phyloP scores from a whole-genome alignment of 2,113 vertebrate species.

The Octodon degus region DNA sequence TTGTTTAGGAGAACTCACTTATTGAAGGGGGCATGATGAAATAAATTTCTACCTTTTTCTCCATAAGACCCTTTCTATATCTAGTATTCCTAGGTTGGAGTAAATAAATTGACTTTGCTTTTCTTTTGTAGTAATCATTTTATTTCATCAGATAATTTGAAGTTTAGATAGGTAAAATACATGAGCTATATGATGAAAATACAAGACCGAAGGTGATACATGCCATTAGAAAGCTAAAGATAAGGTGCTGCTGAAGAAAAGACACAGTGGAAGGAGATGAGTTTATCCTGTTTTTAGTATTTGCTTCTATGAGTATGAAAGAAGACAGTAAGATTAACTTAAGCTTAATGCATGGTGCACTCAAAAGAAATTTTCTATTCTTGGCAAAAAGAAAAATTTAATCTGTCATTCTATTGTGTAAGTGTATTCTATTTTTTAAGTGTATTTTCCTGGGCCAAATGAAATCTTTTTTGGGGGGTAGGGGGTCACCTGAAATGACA shows the following conservation, averaged over 20 bases:
- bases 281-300: neutral
- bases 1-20: neutral
- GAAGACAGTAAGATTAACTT: constrained; percentile 63
- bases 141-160: constrained; percentile 4
- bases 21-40: neutral
- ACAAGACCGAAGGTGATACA: constrained; percentile 15
- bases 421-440: constrained; percentile 58
- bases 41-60: constrained; percentile 41
- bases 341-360: constrained; percentile 48
- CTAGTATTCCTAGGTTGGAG: neutral
- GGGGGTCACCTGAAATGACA: neutral
- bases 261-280: constrained; percentile 9
- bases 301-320: constrained; percentile 50
- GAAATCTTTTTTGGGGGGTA: constrained; percentile 27
- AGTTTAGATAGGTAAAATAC: constrained; percentile 7
- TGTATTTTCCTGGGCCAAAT: constrained; percentile 48
- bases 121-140: constrained; percentile 13
- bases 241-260: constrained; percentile 7
- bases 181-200: neutral
- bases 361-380: constrained; percentile 55
- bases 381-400: constrained; percentile 56
- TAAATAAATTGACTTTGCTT: neutral
- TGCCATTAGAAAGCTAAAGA: constrained; percentile 45
- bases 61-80: neutral
- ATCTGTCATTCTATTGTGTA: constrained; percentile 25